Percentiles rank a stretch among this genome's conserved stretches.
phyloP scores from a whole-genome alignment of 2,113 vertebrate genomes.

The Salvator merianae region DNA sequence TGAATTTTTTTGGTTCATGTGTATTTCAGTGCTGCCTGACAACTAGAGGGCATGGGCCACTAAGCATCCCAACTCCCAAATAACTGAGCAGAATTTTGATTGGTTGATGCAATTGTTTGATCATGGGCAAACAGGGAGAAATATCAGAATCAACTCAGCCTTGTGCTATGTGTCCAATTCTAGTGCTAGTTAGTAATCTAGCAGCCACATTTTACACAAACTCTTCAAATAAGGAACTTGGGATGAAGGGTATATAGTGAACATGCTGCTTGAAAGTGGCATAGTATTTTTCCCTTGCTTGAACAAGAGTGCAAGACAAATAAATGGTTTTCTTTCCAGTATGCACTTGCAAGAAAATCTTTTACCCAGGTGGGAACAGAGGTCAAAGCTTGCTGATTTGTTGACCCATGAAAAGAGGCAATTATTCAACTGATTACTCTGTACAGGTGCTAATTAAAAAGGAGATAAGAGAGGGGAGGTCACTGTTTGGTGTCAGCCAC shows the following conservation, averaged over 20 bases:
- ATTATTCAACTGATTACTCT: constrained; percentile 59
- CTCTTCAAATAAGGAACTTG: no score
- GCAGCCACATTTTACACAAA: neutral
- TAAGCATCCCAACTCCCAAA: no score
- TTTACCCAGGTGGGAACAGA: constrained; percentile 26
- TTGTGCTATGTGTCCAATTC: neutral
- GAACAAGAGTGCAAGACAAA: accelerated
- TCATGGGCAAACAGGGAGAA: neutral
- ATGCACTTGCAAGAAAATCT: constrained; percentile 12
- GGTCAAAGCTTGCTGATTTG: constrained; percentile 54
- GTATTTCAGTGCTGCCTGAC: no score
- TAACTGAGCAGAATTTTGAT: no score
- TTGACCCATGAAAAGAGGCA: constrained; percentile 64
- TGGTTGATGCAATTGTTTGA: no score
- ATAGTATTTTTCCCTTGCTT: neutral
- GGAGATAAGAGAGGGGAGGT: constrained; percentile 57
- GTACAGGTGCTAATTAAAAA: constrained; percentile 70
- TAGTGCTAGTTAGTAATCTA: neutral
- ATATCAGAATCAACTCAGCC: neutral
- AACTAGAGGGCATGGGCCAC: no score
- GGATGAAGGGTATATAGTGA: no score
- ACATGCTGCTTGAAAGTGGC: neutral
- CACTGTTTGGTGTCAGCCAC: constrained; percentile 59
- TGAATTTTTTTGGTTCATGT: no score
- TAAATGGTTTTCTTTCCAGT: accelerated